Conservation (phyloP, 2,797 vertebrate species). For the Oryzias dopingdopingensis region DNA sequence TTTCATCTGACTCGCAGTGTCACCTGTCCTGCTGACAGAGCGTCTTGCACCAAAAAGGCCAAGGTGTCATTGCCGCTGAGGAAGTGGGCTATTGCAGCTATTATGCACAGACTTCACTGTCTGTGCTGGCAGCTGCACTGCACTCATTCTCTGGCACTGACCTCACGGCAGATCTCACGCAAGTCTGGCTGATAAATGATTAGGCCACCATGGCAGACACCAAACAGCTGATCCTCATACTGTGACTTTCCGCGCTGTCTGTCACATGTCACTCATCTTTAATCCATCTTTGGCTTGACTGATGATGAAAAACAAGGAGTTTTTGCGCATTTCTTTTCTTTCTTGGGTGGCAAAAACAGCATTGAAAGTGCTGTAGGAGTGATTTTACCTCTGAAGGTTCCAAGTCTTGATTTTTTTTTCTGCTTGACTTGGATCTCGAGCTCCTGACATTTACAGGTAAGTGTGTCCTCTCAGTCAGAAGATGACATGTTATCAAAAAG, state of each 20-base stretch:
- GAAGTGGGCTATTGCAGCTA: slow-evolving; percentile 52
- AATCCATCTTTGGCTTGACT: neutral
- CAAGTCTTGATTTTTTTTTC: slow-evolving; percentile 7
- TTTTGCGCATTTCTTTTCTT: neutral
- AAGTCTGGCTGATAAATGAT: slow-evolving; percentile 18
- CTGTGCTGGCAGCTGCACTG: slow-evolving; percentile 34
- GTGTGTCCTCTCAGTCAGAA: neutral
- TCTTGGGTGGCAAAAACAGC: neutral
- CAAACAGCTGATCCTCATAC: neutral
- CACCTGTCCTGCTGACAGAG: slow-evolving; percentile 42
- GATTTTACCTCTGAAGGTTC: slow-evolving; percentile 2
- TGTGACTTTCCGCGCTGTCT: neutral
- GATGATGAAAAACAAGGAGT: neutral
- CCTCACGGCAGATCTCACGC: slow-evolving; percentile 5
- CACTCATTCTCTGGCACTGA: slow-evolving; percentile 10
- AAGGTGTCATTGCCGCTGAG: slow-evolving; percentile 32
- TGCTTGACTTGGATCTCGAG: slow-evolving; percentile 7
- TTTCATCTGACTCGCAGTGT: slow-evolving; percentile 43
- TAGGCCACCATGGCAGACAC: slow-evolving; percentile 1
- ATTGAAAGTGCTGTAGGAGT: slow-evolving; percentile 7
- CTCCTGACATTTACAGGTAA: slow-evolving; percentile 5
- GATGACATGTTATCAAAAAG: neutral
- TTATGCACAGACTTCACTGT: slow-evolving; percentile 41
- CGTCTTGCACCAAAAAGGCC: slow-evolving; percentile 60
- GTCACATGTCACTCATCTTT: slow-evolving; percentile 8